phyloP scores from a whole-genome alignment of 37 sponge, comb jelly and placozoan genomes.

The Aphrocallistes beatrix region DNA sequence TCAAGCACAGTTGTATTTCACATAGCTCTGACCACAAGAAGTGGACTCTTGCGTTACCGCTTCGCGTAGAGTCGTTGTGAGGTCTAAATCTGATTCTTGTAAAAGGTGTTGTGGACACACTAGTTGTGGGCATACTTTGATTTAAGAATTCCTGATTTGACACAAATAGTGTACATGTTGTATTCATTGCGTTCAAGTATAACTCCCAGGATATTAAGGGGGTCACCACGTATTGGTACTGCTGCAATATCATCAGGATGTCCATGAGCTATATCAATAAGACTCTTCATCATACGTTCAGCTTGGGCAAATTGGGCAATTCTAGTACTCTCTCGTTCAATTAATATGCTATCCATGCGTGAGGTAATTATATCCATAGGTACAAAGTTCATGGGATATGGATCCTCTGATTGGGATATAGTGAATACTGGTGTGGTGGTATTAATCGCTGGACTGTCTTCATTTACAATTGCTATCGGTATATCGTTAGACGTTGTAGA shows the following conservation, averaged over 20 bases:
- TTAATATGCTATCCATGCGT: not conserved
- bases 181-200: not conserved
- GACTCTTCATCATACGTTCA: not conserved
- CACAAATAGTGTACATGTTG: not conserved
- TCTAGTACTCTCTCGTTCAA: not conserved
- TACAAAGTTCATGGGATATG: not conserved
- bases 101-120: not conserved
- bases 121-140: not conserved
- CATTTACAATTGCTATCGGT: not conserved
- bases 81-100: not conserved
- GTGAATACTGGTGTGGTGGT: not conserved
- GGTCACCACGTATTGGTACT: not conserved
- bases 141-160: not conserved
- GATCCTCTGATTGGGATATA: not conserved
- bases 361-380: not conserved
- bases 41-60: too few species aligned
- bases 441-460: not conserved
- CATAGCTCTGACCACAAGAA: not conserved
- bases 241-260: not conserved
- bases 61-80: too few species aligned
- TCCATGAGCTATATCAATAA: not conserved
- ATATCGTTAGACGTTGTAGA: not conserved
- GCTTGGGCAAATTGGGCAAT: not conserved
- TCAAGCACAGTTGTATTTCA: not conserved
- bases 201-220: not conserved